Evolutionary conservation across 2,113 vertebrate genomes (phyloP).

Genomic region (Dasypus novemcinctus): DNA sequence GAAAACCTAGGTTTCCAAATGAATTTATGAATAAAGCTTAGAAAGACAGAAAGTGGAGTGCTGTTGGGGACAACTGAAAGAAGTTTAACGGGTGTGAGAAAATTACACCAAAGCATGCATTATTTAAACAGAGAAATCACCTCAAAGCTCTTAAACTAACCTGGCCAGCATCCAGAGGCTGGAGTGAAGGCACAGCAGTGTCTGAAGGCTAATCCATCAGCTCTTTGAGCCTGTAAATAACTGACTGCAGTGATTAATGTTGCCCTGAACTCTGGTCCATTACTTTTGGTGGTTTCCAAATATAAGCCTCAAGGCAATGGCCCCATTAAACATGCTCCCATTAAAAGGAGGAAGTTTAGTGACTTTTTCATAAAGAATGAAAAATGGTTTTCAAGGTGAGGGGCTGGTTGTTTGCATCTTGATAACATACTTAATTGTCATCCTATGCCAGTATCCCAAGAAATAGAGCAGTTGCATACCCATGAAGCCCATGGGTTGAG

Average conservation of each 20-base stretch:
- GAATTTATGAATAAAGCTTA: neutral
- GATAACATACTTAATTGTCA: neutral
- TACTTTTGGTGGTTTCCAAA: neutral
- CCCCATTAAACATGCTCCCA: neutral
- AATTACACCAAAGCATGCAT: fast-evolving
- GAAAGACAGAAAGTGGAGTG: neutral
- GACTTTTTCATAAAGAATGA: neutral
- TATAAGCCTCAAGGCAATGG: no score
- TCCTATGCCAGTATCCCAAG: neutral
- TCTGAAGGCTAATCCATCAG: no score
- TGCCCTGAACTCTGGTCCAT: neutral
- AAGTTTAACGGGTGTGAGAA: neutral
- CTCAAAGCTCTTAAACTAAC: neutral
- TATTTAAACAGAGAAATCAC: neutral
- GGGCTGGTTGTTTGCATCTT: neutral
- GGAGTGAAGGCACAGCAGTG: neutral
- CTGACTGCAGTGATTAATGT: neutral
- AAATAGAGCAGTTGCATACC: neutral
- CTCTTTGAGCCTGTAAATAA: neutral
- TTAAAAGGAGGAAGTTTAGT: neutral
- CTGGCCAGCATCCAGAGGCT: neutral
- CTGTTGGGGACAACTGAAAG: neutral
- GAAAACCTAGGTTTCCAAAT: neutral
- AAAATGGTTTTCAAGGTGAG: neutral
- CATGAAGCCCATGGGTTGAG: fast-evolving